Base-by-base conservation (phyloP, 2,888 invertebrate genomes). In the Cheilosia variabilis region DNA sequence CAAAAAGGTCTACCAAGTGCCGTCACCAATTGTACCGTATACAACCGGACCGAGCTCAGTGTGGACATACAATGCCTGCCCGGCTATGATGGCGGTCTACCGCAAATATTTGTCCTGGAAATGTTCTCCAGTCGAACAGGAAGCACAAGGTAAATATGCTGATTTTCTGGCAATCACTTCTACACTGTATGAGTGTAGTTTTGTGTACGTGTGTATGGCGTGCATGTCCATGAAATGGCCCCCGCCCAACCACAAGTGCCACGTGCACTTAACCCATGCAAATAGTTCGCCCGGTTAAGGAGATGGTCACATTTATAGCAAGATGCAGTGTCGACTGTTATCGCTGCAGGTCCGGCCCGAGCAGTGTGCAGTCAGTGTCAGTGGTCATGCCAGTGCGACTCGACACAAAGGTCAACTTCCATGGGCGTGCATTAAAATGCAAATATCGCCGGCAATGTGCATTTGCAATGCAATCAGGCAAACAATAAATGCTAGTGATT, bases 61-160 rank as follows among this genome's bases (percentile, higher is more conserved):
- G 96, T 96, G 88, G 95, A 96, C 92, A 96, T 97, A 88, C 95
- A 95, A 89, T 97, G 97, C 92, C 94, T 95, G 90, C 93, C 96
- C 27, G 96, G 96, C 88, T 97, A 97, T 93, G 97, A 97, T 93
- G 97, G 97, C 80, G 97, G 97, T 87, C 94, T 97, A 89, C 96
- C 97, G 80, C 97, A 97, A 93, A 94, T 94, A 91, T 97, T 97
- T 93, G 93, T 96, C 69, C 94, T 97, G 88, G 97, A 97, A 93
- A 94, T 97, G 88, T 96, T 93, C 91, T 92, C 93, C 87, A 89
- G 90, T 88, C 92, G 91, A 90, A 92, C 91, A 87, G 92, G 92
- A 87, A 88, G 90, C 87, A 91, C 91, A 88, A 92, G 92, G 92
- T 92, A 90, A 91, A 90, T 90, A 90, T 89, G 72, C 24, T 81